These are phyloP conservation scores for Scelioninae gen. 1 DNA, from an alignment of 2,888 invertebrate species.

Conservation along the genomic window DNA sequence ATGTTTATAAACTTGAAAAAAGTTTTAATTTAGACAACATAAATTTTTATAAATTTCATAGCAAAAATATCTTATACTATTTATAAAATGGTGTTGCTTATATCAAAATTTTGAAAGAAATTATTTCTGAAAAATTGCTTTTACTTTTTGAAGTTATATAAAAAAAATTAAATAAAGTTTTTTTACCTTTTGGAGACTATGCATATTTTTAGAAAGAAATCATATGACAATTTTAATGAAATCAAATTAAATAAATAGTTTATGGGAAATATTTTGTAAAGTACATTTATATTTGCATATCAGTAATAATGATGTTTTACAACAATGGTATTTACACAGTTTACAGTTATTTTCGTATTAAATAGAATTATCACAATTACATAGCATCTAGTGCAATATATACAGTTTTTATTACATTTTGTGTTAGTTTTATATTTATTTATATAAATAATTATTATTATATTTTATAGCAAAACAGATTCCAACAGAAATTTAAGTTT, in stretches of 20 bases:
- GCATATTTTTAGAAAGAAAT: no score
- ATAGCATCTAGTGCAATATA: slow-evolving; percentile 5
- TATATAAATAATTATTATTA: neutral
- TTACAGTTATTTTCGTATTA: slow-evolving; percentile 28
- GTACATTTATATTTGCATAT: slow-evolving; percentile 23
- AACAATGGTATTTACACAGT: slow-evolving; percentile 39
- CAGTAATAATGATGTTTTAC: slow-evolving; percentile 4
- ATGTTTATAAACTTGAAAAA: slow-evolving; percentile 13
- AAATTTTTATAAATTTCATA: slow-evolving; percentile 24
- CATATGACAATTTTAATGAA: no score
- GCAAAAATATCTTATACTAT: slow-evolving; percentile 24
- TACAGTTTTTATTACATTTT: neutral
- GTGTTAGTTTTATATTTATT: neutral
- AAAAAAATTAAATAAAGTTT: no score
- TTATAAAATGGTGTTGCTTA: neutral
- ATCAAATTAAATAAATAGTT: no score
- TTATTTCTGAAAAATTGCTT: no score
- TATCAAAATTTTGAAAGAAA: slow-evolving; percentile 16
- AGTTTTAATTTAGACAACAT: slow-evolving; percentile 11
- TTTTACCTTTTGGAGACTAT: no score
- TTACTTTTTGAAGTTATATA: neutral
- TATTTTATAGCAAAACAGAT: neutral
- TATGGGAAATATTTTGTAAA: neutral
- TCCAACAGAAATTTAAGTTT: neutral
- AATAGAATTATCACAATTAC: slow-evolving; percentile 15